A percentile compares a stretch with the other conserved stretches of the same genome.
Evolutionary conservation across 2,113 vertebrate genomes (phyloP).

Genomic region (Sinocyclocheilus maitianheensis): DNA sequence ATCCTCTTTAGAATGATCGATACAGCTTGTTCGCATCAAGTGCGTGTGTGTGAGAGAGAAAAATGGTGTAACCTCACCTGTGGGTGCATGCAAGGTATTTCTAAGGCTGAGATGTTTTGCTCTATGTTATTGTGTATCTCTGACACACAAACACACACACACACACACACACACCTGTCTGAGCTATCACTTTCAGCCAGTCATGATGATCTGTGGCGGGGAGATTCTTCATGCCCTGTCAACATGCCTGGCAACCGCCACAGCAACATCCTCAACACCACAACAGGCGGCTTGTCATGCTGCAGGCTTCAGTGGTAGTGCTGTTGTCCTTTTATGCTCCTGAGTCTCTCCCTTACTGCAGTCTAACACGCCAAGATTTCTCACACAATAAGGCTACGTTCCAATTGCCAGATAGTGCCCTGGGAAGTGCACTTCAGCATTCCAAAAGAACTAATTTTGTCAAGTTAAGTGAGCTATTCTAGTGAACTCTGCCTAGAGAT

Average conservation of each 20-base stretch:
- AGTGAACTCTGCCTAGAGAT: neutral
- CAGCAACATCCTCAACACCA: slow-evolving; percentile 33
- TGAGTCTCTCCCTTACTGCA: slow-evolving; percentile 15
- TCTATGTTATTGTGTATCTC: neutral
- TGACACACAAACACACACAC: neutral
- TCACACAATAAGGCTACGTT: slow-evolving; percentile 1
- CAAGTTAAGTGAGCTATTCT: neutral
- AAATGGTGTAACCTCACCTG: neutral
- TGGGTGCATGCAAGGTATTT: slow-evolving; percentile 13
- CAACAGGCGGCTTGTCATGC: neutral
- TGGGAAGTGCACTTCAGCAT: neutral
- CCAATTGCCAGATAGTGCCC: neutral
- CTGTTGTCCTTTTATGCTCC: slow-evolving; percentile 18
- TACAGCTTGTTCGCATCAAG: slow-evolving; percentile 1
- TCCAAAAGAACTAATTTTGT: neutral
- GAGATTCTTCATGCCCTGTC: slow-evolving; percentile 29
- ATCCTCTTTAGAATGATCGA: slow-evolving; percentile 25
- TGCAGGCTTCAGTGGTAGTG: slow-evolving; percentile 37
- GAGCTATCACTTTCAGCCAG: slow-evolving; percentile 31
- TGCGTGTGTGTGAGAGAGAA: neutral
- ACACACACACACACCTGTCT: slow-evolving; percentile 35
- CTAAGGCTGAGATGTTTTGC: neutral
- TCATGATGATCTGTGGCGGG: slow-evolving; percentile 26
- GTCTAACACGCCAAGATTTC: slow-evolving; percentile 1
- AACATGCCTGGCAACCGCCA: slow-evolving; percentile 40